Base-by-base conservation (phyloP, 2,797 vertebrate species). In the Choloepus didactylus region DNA sequence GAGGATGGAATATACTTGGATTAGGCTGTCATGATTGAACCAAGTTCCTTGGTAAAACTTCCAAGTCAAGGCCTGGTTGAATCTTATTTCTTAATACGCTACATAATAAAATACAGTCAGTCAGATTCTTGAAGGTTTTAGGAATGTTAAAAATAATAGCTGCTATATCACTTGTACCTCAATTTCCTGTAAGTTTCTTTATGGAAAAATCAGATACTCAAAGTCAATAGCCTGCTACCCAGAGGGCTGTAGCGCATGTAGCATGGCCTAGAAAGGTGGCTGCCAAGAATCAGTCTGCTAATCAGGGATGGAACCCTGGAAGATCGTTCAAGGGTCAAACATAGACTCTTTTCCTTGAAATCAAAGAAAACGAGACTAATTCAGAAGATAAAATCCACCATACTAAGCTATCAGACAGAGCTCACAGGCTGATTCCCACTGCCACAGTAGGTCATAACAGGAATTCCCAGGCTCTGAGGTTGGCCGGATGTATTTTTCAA, bases 61-160 rank as follows among this genome's bases (percentile, higher is more conserved):
- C 85, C 35, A 66, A 92, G 38, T 29, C 94, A 87, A 66, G 38
- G 29, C 3, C 59, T 91, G 54, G 29, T 89, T 82, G 38, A 16
- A 25, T 89, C 23, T 87, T 67, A 94, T 96, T 95, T 49, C 95
- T 94, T 69, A 95, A 1, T 0, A 18, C 6, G 2, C 25, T 31
- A 14, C 0, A 88, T 44, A 46, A 46, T 3, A 91, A 62, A 87
- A 46, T 64, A 81, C 19, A 19, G 64, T 6, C 25, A 70, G 21
- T 87, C 9, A 69, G 29, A 85, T 60, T 83, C 59, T 44, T 19
- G 2, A 72, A 60, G 15, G 14, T 31, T 90, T 66, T 77, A 87
- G 46, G 82, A 77, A 67, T 56, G 35, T 85, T 83, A 90, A 95
- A 41, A 19, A 49, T 62, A 87, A 49, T 31, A 87, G 44, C 25